Base-by-base conservation (phyloP, 2,888 invertebrate species). In the Dorcus hopei region DNA sequence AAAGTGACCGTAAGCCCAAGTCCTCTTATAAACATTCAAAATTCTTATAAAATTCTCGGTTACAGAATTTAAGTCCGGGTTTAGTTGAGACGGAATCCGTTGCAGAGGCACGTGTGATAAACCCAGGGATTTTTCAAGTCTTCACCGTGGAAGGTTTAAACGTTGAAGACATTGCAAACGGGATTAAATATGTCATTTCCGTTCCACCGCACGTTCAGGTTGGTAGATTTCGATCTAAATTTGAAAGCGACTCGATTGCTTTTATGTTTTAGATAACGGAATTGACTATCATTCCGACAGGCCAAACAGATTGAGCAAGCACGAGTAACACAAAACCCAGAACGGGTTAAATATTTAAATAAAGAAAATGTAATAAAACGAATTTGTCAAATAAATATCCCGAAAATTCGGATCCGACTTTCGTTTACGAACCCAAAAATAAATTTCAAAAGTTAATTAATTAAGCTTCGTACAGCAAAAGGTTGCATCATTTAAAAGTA, bases 61-160 rank as follows among this genome's bases (percentile, higher is more conserved):
- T 33, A 6, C 26, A 87, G 87, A 85, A 84, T 66, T 77, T 87
- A 48, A 86, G 84, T 45, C 87, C 87, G 0, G 88, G 87, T 14
- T 72, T 85, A 64, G 85, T 86, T 14, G 79, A 80, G 48, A 86
- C 86, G 0, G 81, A 81, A 57, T 77, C 43, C 43, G 23, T 40
- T n/a, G 43, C 42, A 11, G 23, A 39, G 23, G 26, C 4, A 0
- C 5, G n/a, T 23, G 26, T 8, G 3, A 26, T 38, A 8, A 42
- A 47, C 16, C n/a, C 23, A 9, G 11, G 23, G 6, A 16, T 38
- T 11, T 11, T 54, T 3, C 3, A 40, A 9, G 2, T 4, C 6
- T 3, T 33, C 6, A 7, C 9, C 2, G 2, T 38, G 14, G 26
- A 42, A 33, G 26, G 26, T 33, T 6, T 33, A 6, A 7, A 1